These are phyloP conservation scores for Ceratosolen fusciceps DNA, from an alignment of 1,140 invertebrate genomes.

Conservation along the genomic window DNA sequence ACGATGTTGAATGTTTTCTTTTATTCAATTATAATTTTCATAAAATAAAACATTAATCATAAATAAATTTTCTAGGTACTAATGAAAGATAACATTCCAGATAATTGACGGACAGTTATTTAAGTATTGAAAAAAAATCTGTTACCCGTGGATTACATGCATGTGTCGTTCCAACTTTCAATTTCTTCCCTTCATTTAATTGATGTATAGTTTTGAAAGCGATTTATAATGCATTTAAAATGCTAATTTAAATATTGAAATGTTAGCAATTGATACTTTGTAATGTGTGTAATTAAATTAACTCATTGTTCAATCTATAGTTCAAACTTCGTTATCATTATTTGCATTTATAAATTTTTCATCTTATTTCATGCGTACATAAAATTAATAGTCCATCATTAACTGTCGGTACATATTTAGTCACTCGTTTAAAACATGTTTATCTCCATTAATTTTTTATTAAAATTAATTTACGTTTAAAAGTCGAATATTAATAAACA, in stretches of 20 bases:
- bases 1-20: slow-evolving; percentile 11
- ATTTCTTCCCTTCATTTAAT: not conserved
- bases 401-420: slow-evolving; percentile 15
- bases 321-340: slow-evolving; percentile 39
- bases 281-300: slow-evolving; percentile 25
- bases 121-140: no score
- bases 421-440: not conserved
- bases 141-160: not conserved
- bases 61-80: slow-evolving; percentile 13
- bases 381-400: slow-evolving; percentile 24
- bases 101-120: slow-evolving; percentile 42
- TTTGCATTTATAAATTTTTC: slow-evolving; percentile 43
- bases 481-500: no score
- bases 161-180: slow-evolving; percentile 18
- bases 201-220: slow-evolving; percentile 11
- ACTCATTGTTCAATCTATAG: slow-evolving; percentile 22
- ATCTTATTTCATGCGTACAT: slow-evolving; percentile 27
- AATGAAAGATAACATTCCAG: slow-evolving; percentile 43
- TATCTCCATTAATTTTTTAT: slow-evolving; percentile 5
- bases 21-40: slow-evolving; percentile 8
- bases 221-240: slow-evolving; percentile 43
- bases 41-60: not conserved
- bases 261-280: slow-evolving; percentile 20
- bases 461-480: slow-evolving; percentile 21
- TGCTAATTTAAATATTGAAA: slow-evolving; percentile 11